Conservation (phyloP, 2,888 invertebrate species). For the Zaprionus obscuricornis region DNA sequence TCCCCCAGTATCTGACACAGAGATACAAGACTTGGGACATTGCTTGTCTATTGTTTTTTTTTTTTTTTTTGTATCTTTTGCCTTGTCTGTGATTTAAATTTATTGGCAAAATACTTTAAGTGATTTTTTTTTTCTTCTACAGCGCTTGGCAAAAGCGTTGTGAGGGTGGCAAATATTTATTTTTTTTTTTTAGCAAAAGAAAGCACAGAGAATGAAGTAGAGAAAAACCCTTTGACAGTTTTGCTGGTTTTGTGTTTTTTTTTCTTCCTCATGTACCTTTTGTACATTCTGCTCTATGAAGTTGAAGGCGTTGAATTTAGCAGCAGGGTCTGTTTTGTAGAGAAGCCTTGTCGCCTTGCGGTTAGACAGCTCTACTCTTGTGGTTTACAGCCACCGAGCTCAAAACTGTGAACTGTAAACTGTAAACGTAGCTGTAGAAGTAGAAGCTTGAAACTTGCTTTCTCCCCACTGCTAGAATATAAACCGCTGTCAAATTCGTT, state of each 20-base stretch:
- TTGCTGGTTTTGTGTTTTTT: slow-evolving; percentile 20
- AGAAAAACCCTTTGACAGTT: slow-evolving; percentile 69
- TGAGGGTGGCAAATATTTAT: slow-evolving; percentile 7
- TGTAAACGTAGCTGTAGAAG: too few relatives aligned
- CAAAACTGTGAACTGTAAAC: too few relatives aligned
- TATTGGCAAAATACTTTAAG: slow-evolving; percentile 79
- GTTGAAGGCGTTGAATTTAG: too few relatives aligned
- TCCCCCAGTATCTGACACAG: too few relatives aligned
- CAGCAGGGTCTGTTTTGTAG: too few relatives aligned
- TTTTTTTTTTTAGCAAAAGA: slow-evolving; percentile 13
- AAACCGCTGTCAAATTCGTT: slow-evolving; percentile 54
- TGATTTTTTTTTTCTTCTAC: slow-evolving; percentile 59
- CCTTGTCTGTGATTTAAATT: slow-evolving; percentile 75
- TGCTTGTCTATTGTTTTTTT: too few relatives aligned
- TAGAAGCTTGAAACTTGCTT: too few relatives aligned
- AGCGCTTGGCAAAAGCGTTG: slow-evolving; percentile 2
- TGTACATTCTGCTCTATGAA: slow-evolving; percentile 41
- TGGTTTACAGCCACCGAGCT: too few relatives aligned
- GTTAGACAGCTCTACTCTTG: slow-evolving; percentile 60
- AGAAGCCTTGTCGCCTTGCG: slow-evolving; percentile 56
- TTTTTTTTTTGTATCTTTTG: slow-evolving; percentile 4
- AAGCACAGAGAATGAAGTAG: too few relatives aligned
- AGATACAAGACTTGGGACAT: too few relatives aligned
- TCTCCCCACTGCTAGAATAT: too few relatives aligned
- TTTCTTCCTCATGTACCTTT: slow-evolving; percentile 15